A percentile compares a stretch with the other conserved stretches of the same genome.
Conservation (phyloP, 1,140 invertebrate species). For the Hermetia illucens region DNA sequence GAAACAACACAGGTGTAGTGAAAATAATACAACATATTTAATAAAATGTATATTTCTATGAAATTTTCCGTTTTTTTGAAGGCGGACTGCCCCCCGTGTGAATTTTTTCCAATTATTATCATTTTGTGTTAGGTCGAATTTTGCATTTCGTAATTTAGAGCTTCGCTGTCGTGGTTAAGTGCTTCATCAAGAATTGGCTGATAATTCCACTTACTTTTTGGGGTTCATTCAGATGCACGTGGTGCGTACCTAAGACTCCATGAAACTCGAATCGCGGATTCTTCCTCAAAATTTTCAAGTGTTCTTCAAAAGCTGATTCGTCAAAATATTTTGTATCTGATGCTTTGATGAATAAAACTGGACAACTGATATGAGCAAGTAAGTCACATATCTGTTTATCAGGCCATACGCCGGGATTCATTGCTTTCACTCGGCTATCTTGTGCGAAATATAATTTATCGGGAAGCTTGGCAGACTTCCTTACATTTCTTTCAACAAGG, state of each 20-base stretch:
- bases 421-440: constrained; percentile 39
- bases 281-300: constrained; percentile 35
- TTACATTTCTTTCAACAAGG: constrained; percentile 40
- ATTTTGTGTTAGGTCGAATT: no score
- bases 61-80: no score
- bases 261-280: constrained; percentile 44
- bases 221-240: constrained; percentile 57
- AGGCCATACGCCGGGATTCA: constrained; percentile 31
- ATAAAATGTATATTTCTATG: no score
- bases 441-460: constrained; percentile 45
- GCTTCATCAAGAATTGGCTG: constrained; percentile 40
- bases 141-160: no score
- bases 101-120: no score
- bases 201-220: constrained; percentile 40
- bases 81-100: no score
- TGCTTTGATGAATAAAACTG: constrained; percentile 43
- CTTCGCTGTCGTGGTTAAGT: no score
- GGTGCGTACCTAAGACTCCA: constrained; percentile 54
- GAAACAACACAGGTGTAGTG: no score
- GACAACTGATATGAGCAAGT: constrained; percentile 34
- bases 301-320: constrained; percentile 36
- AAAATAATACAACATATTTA: no score
- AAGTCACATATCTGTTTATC: constrained; percentile 35
- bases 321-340: constrained; percentile 36
- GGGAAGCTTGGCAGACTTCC: constrained; percentile 35